Evolutionary conservation across 2,888 invertebrate species (phyloP).

Genomic region (Stenotaenia linearis): DNA sequence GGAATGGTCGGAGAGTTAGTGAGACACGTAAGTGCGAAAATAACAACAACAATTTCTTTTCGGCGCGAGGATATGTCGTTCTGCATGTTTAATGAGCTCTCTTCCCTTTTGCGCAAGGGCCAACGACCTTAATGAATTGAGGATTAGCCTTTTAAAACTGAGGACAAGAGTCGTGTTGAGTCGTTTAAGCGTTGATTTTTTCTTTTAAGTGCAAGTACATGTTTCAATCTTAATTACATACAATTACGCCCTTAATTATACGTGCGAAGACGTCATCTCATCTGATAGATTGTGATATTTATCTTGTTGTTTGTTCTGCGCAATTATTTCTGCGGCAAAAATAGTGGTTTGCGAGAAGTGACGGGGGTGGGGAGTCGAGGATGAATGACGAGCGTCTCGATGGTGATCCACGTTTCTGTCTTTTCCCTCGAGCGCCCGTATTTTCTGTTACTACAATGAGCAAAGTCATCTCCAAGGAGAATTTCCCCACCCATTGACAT

Average conservation of each 20-base stretch:
- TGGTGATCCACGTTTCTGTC: background rate
- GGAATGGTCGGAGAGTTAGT: conserved; percentile 81
- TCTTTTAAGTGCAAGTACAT: background rate
- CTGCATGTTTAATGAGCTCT: background rate
- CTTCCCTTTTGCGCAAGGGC: background rate
- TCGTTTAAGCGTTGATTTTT: background rate
- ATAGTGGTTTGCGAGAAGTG: too few relatives aligned
- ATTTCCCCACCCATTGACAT: background rate
- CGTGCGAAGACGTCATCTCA: background rate
- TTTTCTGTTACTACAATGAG: background rate
- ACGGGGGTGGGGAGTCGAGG: background rate
- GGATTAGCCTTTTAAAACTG: background rate
- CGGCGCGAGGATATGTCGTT: background rate
- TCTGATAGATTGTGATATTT: too few relatives aligned
- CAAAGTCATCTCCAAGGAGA: background rate
- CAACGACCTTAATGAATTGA: background rate
- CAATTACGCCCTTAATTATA: background rate
- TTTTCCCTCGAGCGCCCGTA: background rate
- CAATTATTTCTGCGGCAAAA: background rate
- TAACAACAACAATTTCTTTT: background rate
- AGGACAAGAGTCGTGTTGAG: background rate
- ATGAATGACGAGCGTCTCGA: background rate
- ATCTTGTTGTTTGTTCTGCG: background rate
- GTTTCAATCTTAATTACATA: background rate
- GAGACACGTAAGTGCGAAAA: conserved; percentile 62